phyloP scores from a whole-genome alignment of 2,797 vertebrate genomes.

The Peromyscus attwateri region DNA sequence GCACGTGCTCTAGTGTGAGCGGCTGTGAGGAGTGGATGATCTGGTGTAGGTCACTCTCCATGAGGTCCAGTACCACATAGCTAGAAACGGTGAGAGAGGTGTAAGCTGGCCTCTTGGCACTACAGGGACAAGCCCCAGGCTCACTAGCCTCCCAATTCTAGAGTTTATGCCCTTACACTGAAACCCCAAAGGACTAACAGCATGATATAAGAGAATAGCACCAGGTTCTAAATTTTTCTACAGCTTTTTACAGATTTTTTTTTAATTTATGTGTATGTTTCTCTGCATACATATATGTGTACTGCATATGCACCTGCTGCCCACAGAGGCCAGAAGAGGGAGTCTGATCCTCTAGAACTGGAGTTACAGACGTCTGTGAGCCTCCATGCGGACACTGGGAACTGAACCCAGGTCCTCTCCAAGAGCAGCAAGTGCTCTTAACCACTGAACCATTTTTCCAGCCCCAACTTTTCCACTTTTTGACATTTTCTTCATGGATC shows the following conservation, averaged over 20 bases:
- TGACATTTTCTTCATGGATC: conserved; percentile 11
- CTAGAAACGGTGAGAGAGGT: conserved; percentile 84
- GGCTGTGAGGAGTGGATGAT: conserved; percentile 95
- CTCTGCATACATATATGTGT: not conserved
- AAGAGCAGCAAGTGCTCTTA: not conserved
- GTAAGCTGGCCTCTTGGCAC: not conserved
- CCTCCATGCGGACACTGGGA: not conserved
- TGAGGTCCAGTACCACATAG: conserved; percentile 95
- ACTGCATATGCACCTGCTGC: not conserved
- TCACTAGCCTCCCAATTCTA: not conserved
- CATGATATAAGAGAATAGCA: not conserved
- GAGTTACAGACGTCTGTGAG: not conserved
- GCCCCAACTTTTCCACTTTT: not conserved
- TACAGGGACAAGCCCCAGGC: not conserved
- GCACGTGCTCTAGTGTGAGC: conserved; percentile 93
- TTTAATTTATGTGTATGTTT: not conserved
- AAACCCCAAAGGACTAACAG: not conserved
- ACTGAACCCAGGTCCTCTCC: not conserved
- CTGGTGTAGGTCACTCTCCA: conserved; percentile 97
- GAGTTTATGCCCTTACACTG: not conserved
- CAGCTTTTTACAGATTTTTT: not conserved
- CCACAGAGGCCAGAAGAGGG: not conserved
- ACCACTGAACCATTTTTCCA: not conserved
- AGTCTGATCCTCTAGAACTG: too few relatives aligned
- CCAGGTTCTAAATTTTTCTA: not conserved